Evolutionary conservation across 2,888 invertebrate genomes (phyloP), one percentile per base, ranked within the genome.

Genomic region (Drosophila parthenogenetica): DNA sequence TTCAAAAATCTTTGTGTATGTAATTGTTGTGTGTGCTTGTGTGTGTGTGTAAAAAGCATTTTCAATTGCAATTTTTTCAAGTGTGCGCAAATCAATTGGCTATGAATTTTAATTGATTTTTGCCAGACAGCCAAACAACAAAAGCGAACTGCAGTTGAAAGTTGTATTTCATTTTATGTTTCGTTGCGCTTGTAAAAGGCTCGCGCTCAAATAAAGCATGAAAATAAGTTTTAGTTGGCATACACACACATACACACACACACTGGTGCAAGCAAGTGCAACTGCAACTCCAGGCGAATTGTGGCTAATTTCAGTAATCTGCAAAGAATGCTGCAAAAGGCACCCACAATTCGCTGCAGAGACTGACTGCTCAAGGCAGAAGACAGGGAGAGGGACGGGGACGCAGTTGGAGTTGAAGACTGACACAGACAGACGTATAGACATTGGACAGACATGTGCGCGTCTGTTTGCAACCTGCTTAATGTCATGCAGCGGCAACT

Each of bases 31-130:
- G 8, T 50, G n/a, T 43, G 42, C 35, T 14, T 58, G 48, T 35
- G n/a, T 46, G 45, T 50, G 35, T 62, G 43, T 63, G 69, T 66
- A 40, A 79, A 75, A 59, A 61, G 61, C 66, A 58, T 79, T 76
- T 76, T 75, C 79, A 77, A 77, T 77, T 77, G 73, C 80, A 62
- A 62, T 78, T 70, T 70, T 57, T 35, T 65, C 51, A 70, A 76
- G 65, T 73, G 80, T 84, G 79, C 73, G 68, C 81, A 79, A 90
- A 90, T 90, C 90, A 86, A 91, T 91, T 90, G 87, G 91, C 81
- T 89, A 90, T 90, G 91, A 89, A 81, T 89, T 90, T 91, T 90
- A 90, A 90, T 90, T 90, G 91, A 90, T 85, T 85, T 85, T 87
- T 69, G 65, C 64, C 61, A 60, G 81, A 57, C 76, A 79, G 58